Evolutionary conservation across 1,140 invertebrate species (phyloP), one percentile per base, ranked within the genome.

Genomic region (Lanistes nyassanus): DNA sequence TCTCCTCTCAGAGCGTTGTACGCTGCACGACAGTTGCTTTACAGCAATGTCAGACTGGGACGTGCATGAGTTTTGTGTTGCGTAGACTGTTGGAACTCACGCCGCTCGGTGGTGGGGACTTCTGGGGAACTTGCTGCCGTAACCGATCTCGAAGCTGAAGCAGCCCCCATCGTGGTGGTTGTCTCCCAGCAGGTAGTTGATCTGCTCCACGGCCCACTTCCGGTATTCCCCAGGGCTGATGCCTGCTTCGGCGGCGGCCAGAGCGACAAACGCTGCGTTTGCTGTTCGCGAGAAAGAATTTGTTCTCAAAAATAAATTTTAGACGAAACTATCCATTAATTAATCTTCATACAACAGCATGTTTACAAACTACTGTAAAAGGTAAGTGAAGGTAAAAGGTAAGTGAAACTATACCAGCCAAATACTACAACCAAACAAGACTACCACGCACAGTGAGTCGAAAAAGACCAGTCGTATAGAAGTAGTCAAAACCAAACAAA

Each of bases 111-210:
- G 76, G 36, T 77, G 76, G 26, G 76, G 76, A 13, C 68, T 47
- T n/a, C 37, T 47, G 2, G 76, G 76, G 53, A 60, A 77, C 29
- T 74, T 74, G 64, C 19, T 34, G 29, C 76, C 76, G 55, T 68
- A 74, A 37, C 76, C 76, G 26, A 77, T 77, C 65, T 69, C 65
- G n/a, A 51, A 74, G 80, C 92, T 93, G 67, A 90, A 89, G 70
- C 75, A 76, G n/a, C 72, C 72, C 3, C 70, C 71, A 58, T 76
- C 69, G 69, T 76, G 75, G 4, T 36, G 29, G 39, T 71, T 70
- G 68, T 91, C 89, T 3, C 92, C 92, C 2, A 94, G 87, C 74
- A 92, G 91, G 82, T 93, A 93, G 80, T 92, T 83, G 65, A 93
- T 91, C 85, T 93, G 92, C 79, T 90, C 79, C 74, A 89, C 88